Base-by-base conservation (phyloP, 2,888 invertebrate genomes). In the Dolichopus griseipennis region DNA sequence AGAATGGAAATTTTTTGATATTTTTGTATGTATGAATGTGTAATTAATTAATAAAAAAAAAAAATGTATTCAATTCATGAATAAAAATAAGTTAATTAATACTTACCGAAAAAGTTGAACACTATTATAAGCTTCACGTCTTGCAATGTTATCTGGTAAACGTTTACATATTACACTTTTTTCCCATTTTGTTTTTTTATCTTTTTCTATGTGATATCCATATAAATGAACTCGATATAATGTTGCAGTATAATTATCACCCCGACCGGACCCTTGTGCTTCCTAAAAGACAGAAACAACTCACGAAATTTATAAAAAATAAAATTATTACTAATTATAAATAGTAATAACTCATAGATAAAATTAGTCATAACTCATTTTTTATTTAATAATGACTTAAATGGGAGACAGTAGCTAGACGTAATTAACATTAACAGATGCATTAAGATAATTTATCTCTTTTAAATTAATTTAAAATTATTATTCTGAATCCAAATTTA, bases 221-320 rank as follows among this genome's bases (percentile, higher is more conserved):
- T 84, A 85, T 4, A 88, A 78, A 1, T 84, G 82, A 68, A 89
- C 83, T 18, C 90, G 84, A 78, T 89, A 90, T 9, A 90, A 82
- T 83, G 88, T 87, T 10, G 90, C 89, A 0, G 89, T 90, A 75
- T 90, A 90, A 78, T 90, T 90, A 75, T 90, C 90, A 0, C 90
- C 90, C 67, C 89, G 83, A 69, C 87, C 88, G 0, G 90, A 87
- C n/a, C 89, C 90, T 5, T 85, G 87, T 20, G 87, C 85, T 70
- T 88, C 86, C 85, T 90, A 68, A 22, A 67, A 64, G n/a, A 66
- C 20, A 9, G 20, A 34, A n/a, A n/a, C n/a, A n/a, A n/a, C n/a
- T n/a, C n/a, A n/a, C n/a, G n/a, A n/a, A n/a, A n/a, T n/a, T n/a
- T n/a, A n/a, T n/a, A n/a, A n/a, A n/a, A n/a, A n/a, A n/a, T n/a